phyloP scores from a whole-genome alignment of 2,797 vertebrate genomes.

The Hoplostethus mediterraneus region DNA sequence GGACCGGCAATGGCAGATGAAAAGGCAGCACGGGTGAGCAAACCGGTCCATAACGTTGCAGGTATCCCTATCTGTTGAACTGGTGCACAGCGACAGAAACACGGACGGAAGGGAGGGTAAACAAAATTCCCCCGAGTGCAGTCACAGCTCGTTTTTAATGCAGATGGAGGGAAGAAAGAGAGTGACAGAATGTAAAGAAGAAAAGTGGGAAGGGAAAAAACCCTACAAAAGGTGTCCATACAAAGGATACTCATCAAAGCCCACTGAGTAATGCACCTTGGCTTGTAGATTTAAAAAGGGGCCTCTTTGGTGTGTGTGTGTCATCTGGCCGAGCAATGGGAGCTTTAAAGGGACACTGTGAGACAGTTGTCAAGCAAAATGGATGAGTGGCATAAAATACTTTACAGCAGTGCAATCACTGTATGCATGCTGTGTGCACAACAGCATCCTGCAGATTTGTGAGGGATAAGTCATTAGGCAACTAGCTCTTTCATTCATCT shows the following conservation, averaged over 20 bases:
- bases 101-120: constrained; percentile 50
- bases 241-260: background rate
- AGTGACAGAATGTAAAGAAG: background rate
- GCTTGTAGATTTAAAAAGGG: constrained; percentile 11
- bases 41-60: constrained; percentile 24
- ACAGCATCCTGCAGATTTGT: constrained; percentile 4
- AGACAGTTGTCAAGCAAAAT: constrained; percentile 9
- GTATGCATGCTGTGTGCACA: constrained; percentile 1
- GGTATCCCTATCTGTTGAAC: constrained; percentile 45
- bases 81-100: constrained; percentile 20
- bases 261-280: constrained; percentile 2
- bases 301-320: background rate
- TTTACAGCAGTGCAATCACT: background rate
- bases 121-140: constrained; percentile 52
- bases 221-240: background rate
- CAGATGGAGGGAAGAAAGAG: constrained; percentile 38
- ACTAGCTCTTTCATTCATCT: background rate
- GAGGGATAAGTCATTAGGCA: background rate
- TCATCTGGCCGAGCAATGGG: constrained; percentile 12
- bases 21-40: constrained; percentile 54
- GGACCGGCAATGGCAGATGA: constrained; percentile 56
- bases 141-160: constrained; percentile 46
- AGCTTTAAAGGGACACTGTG: constrained; percentile 16
- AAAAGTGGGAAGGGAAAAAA: too few species aligned
- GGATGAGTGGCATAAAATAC: background rate